Percentiles rank a stretch among this genome's conserved stretches.
Conservation (phyloP, 2,113 vertebrate genomes). For the Dendropsophus ebraccatus region DNA sequence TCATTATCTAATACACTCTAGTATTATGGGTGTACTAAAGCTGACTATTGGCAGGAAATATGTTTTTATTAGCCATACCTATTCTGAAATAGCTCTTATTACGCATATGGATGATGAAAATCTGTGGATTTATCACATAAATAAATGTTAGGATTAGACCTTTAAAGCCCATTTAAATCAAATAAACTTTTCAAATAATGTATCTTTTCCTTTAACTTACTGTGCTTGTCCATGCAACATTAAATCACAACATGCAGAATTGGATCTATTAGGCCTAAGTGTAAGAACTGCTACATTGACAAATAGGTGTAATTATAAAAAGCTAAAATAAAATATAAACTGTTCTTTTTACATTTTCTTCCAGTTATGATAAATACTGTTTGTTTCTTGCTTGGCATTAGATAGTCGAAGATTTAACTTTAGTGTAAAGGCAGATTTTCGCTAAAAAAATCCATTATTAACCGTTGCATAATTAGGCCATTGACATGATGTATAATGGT, state of each 20-base stretch:
- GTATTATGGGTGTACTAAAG: too few relatives aligned
- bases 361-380: conserved; percentile 47
- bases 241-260: conserved; percentile 41
- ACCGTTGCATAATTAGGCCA: conserved; percentile 50
- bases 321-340: conserved; percentile 48
- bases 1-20: too few relatives aligned
- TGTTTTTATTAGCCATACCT: too few relatives aligned
- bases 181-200: conserved; percentile 36
- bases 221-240: conserved; percentile 34
- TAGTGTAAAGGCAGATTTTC: conserved; percentile 38
- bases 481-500: conserved; percentile 31
- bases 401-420: conserved; percentile 28
- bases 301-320: conserved; percentile 53
- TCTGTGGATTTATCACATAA: neutral
- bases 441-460: conserved; percentile 43
- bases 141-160: neutral
- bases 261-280: conserved; percentile 43
- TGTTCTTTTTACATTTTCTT: conserved; percentile 18
- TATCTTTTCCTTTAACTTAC: conserved; percentile 29
- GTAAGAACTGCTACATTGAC: conserved; percentile 44
- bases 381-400: conserved; percentile 30
- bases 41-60: too few relatives aligned
- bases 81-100: too few relatives aligned
- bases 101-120: neutral
- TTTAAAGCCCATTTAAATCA: conserved; percentile 7